These are phyloP conservation scores for Polypedilum vanderplanki DNA, from an alignment of 1,140 invertebrate species.

Conservation along the genomic window DNA sequence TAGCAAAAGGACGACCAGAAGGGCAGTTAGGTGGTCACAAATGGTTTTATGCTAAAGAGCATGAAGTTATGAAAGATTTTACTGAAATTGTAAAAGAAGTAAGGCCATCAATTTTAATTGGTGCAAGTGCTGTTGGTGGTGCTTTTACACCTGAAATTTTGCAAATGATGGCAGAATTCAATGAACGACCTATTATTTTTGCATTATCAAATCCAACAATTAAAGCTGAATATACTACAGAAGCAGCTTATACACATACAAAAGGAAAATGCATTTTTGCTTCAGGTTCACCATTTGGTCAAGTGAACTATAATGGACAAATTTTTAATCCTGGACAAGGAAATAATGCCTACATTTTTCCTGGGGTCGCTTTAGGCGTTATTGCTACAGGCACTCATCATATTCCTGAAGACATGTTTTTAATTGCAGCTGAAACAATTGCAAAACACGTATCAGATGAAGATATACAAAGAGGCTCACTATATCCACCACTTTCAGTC, in stretches of 20 bases:
- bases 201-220: constrained; percentile 93
- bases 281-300: constrained; percentile 85
- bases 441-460: constrained; percentile 73
- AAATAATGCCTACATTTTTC: constrained; percentile 96
- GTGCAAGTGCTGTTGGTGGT: constrained; percentile 78
- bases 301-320: constrained; percentile 68
- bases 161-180: constrained; percentile 76
- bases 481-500: constrained; percentile 85
- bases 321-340: constrained; percentile 85
- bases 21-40: constrained; percentile 72
- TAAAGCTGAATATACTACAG: constrained; percentile 94
- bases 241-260: constrained; percentile 80
- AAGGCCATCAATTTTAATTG: constrained; percentile 60
- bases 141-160: constrained; percentile 84
- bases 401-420: constrained; percentile 83
- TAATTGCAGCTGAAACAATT: constrained; percentile 78
- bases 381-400: constrained; percentile 79
- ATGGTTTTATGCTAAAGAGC: constrained; percentile 73
- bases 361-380: constrained; percentile 78
- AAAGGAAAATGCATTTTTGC: constrained; percentile 87
- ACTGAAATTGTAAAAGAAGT: constrained; percentile 70
- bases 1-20: constrained; percentile 65
- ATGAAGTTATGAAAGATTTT: constrained; percentile 67
- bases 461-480: constrained; percentile 76
- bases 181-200: constrained; percentile 85